phyloP scores from a whole-genome alignment of 1,140 invertebrate species.

The Apis mellifera region Amel_HAv3.1 CM009940.2:6271501-6272000 shows the following conservation, averaged over 20 bases:
- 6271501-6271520: no score
- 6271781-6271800: neutral
- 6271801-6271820: conserved; percentile 46
- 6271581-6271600: conserved; percentile 37
- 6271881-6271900: conserved; percentile 30
- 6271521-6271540: conserved; percentile 2
- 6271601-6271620: conserved; percentile 63
- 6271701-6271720: neutral
- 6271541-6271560: conserved; percentile 28
- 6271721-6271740: neutral
- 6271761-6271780: neutral
- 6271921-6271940: conserved; percentile 24
- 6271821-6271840: neutral
- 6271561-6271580: conserved; percentile 45
- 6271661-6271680: neutral
- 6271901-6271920: conserved; percentile 47
- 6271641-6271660: conserved; percentile 24
- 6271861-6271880: conserved; percentile 37
- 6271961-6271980: neutral
- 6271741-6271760: neutral
- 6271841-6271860: conserved; percentile 22
- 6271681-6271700: conserved; percentile 19
- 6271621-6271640: neutral
- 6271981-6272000: neutral
- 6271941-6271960: neutral